Evolutionary conservation across 2,113 vertebrate species (phyloP).

Genomic region (Cnemophilus loriae): DNA sequence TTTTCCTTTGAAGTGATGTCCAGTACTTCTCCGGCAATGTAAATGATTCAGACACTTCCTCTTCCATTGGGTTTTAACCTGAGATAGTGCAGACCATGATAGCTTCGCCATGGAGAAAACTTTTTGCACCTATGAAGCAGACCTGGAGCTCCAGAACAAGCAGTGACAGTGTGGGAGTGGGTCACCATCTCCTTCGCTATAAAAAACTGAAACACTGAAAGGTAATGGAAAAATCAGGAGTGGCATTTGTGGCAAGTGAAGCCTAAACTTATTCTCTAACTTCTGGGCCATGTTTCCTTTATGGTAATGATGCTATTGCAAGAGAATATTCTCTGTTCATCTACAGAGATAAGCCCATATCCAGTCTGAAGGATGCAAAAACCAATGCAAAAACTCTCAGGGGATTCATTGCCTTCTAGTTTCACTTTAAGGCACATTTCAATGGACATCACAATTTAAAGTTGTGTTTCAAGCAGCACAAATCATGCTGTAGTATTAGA

Average conservation of each 20-base stretch:
- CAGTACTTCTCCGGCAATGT: neutral
- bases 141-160: neutral
- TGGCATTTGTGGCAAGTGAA: neutral
- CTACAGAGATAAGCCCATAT: neutral
- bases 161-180: neutral
- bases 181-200: neutral
- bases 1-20: neutral
- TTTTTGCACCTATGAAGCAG: neutral
- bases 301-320: neutral
- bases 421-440: slow-evolving; percentile 12
- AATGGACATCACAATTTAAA: neutral
- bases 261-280: neutral
- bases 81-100: neutral
- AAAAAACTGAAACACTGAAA: neutral
- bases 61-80: neutral
- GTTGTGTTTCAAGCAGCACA: slow-evolving; percentile 19
- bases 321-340: neutral
- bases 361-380: neutral
- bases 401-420: neutral
- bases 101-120: neutral
- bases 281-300: neutral
- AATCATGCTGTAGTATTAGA: slow-evolving; percentile 3
- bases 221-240: neutral
- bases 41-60: neutral
- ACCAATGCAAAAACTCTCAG: neutral